These are phyloP conservation scores for Pseudomyrmex sp. DNA, from an alignment of 1,140 invertebrate species.

Conservation along the genomic window DNA sequence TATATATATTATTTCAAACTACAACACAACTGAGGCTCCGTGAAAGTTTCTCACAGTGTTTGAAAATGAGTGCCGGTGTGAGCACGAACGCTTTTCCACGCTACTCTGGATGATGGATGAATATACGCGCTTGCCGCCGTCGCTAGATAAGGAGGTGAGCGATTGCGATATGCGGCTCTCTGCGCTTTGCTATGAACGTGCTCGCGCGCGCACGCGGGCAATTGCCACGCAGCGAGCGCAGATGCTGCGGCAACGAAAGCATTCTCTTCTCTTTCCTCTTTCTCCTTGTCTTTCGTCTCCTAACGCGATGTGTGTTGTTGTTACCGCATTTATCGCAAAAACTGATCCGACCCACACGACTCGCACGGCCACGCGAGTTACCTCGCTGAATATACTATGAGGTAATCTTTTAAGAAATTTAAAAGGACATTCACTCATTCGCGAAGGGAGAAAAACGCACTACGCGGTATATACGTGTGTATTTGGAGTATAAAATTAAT, in stretches of 20 bases:
- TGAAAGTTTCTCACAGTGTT: not conserved
- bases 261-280: not conserved
- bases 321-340: slow-evolving; percentile 73
- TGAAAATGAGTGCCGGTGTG: slow-evolving; percentile 30
- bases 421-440: slow-evolving; percentile 18
- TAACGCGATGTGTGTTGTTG: slow-evolving; percentile 69
- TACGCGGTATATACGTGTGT: not conserved
- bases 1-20: not conserved
- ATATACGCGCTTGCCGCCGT: slow-evolving; percentile 69
- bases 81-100: slow-evolving; percentile 72
- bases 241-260: slow-evolving; percentile 39
- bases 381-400: slow-evolving; percentile 67
- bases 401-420: slow-evolving; percentile 65
- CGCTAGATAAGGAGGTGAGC: slow-evolving; percentile 78
- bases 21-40: too few relatives aligned
- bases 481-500: slow-evolving; percentile 10
- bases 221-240: slow-evolving; percentile 52
- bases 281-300: slow-evolving; percentile 46
- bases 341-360: slow-evolving; percentile 66
- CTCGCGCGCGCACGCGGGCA: slow-evolving; percentile 66
- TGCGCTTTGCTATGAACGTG: slow-evolving; percentile 71
- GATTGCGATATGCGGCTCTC: slow-evolving; percentile 67
- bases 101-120: slow-evolving; percentile 78
- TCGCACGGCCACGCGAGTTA: slow-evolving; percentile 60
- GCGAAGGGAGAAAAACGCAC: not conserved